A percentile compares a stretch with the other conserved stretches of the same genome.
These are phyloP conservation scores for Helicoverpa zea DNA, from an alignment of 1,140 invertebrate genomes.

Conservation along the genomic window DNA sequence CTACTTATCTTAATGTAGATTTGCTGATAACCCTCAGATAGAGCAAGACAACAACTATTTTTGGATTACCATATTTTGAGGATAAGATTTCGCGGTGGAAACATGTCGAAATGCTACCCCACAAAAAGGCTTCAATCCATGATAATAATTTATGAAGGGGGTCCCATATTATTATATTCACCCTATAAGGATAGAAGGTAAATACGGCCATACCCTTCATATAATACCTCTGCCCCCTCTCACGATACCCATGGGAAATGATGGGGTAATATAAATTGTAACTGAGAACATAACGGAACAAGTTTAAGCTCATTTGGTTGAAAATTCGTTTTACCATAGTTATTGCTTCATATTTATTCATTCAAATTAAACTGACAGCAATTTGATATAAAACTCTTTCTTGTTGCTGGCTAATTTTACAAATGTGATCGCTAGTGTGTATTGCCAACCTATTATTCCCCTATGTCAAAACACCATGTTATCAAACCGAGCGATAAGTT, in stretches of 20 bases:
- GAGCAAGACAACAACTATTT: background rate
- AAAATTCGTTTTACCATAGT: background rate
- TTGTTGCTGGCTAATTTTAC: too few species aligned
- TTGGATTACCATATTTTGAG: background rate
- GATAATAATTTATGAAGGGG: conserved; percentile 41
- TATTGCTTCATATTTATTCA: too few species aligned
- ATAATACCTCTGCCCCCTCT: conserved; percentile 15
- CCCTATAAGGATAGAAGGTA: conserved; percentile 28
- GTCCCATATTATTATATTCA: conserved; percentile 32
- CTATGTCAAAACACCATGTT: conserved; percentile 29
- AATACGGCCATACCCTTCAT: conserved; percentile 26
- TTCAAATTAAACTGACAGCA: too few species aligned
- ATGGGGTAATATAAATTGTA: background rate
- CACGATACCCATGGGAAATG: conserved; percentile 38
- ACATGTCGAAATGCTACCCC: background rate
- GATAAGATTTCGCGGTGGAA: background rate
- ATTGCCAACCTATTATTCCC: conserved; percentile 22
- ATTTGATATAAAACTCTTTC: background rate
- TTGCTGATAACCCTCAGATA: background rate
- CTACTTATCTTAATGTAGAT: background rate
- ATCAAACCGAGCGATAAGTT: conserved; percentile 33
- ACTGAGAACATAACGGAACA: conserved; percentile 15
- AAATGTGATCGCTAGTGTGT: background rate
- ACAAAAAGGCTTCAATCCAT: background rate
- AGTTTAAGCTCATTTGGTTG: conserved; percentile 26